Evolutionary conservation across 2,797 vertebrate species (phyloP), one percentile per base, ranked within the genome.

Genomic region (Leontocebus nigricollis): DNA sequence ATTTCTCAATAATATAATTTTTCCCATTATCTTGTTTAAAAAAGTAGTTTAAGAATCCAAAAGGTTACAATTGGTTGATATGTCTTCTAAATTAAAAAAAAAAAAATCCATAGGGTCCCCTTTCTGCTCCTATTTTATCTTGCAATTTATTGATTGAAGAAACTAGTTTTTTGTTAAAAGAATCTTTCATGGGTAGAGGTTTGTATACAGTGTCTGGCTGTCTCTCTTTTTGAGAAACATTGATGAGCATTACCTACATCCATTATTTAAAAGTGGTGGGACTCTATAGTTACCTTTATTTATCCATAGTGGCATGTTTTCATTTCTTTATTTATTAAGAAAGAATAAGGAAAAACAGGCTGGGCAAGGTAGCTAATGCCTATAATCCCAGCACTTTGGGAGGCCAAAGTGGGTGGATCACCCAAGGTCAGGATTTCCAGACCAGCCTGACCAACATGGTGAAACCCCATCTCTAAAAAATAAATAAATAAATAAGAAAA

Each of bases 1-100:
- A 70, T 92, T 94, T 33, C 33, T 94, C 75, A 88, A 61, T 26
- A 87, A 76, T 4, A 26, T 48, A 75, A 77, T 73, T 90, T 97
- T 93, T 85, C 46, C 7, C 72, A 22, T 76, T 81, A 7, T 76
- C 46, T 90, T 57, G 87, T 76, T 92, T 96, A 41, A 79, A 4
- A 93, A 90, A 75, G 52, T 36, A 84, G 33, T 85, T 82, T 90
- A 50, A 85, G 33, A 94, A 79, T 86, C 13, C 52, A 76, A 94
- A 93, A 85, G 77, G 52, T 70, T 87, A 84, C 4, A 50, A 27
- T 48, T 96, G 30, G 11, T 82, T 75, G 27, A 10, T 77, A 72
- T 26, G 10, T 75, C 72, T 52, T 86, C 36, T 82, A 81, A 89
- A 48, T 92, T 92, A 88, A 2, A 9, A 3, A 30, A 61, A 30